Conservation (phyloP, 92 coral and sea anemone species). For the Phenganax stokvisi region DNA sequence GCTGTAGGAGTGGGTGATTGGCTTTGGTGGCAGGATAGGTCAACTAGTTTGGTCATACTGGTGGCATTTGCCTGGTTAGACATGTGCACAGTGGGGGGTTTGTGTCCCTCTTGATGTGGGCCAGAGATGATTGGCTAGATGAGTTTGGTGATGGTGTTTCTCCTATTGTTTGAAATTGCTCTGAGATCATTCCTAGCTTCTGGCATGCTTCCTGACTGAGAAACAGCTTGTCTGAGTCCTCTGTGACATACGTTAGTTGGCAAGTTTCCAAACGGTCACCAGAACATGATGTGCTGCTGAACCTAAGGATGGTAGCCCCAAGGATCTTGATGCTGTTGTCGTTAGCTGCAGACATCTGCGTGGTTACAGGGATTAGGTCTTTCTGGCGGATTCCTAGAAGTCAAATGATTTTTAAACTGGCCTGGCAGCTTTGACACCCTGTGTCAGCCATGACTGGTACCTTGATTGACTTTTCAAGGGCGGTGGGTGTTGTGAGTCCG, state of each 20-base stretch:
- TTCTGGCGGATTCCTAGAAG: no score
- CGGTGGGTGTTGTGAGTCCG: no score
- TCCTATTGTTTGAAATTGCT: not conserved
- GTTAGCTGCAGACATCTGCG: no score
- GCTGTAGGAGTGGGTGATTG: not conserved
- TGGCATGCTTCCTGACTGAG: not conserved
- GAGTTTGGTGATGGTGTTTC: not conserved
- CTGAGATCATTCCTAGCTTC: not conserved
- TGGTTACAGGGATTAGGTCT: no score
- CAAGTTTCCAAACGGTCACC: not conserved
- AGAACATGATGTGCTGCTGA: not conserved
- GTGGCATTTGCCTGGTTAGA: not conserved
- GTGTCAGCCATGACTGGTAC: no score
- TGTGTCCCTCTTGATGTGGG: no score
- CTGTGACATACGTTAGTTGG: not conserved
- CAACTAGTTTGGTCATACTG: not conserved
- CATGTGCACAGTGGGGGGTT: no score
- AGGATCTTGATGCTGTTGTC: not conserved
- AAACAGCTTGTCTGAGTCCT: slow-evolving; percentile 8
- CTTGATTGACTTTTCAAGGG: no score
- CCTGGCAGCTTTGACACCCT: no score
- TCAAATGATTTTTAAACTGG: no score
- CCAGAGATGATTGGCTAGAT: not conserved
- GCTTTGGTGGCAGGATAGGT: slow-evolving; percentile 2
- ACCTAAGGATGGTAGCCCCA: not conserved